Evolutionary conservation across 1,140 invertebrate genomes (phyloP).

Genomic region (Hormaphis cornu): DNA sequence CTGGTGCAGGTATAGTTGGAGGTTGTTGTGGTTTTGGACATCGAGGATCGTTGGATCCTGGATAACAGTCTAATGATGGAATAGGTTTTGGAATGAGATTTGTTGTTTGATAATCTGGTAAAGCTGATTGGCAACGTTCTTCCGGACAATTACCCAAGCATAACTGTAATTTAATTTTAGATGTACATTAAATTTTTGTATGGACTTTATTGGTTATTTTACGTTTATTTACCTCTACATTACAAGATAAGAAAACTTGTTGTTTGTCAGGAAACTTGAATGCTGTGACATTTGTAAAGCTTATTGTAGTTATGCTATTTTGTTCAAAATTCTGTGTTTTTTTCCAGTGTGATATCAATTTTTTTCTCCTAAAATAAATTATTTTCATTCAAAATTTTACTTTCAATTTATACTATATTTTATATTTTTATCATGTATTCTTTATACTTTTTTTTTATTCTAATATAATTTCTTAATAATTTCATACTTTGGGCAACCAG

Average conservation of each 20-base stretch:
- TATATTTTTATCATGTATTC: neutral
- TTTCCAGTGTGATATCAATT: slow-evolving; percentile 56
- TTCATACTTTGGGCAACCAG: slow-evolving; percentile 55
- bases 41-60: slow-evolving; percentile 39
- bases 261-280: slow-evolving; percentile 63
- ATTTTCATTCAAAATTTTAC: neutral
- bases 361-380: slow-evolving; percentile 49
- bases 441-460: neutral
- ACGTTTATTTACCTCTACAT: slow-evolving; percentile 51
- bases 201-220: neutral
- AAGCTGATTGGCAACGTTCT: slow-evolving; percentile 35
- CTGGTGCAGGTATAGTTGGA: slow-evolving; percentile 32
- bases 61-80: slow-evolving; percentile 37
- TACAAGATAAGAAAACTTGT: slow-evolving; percentile 64
- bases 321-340: slow-evolving; percentile 50
- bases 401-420: neutral
- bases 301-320: slow-evolving; percentile 52
- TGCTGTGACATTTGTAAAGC: slow-evolving; percentile 58
- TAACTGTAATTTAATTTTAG: slow-evolving; percentile 41
- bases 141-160: slow-evolving; percentile 42
- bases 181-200: slow-evolving; percentile 7
- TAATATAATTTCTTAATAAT: neutral
- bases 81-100: slow-evolving; percentile 35
- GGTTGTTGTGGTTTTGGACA: slow-evolving; percentile 38
- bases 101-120: slow-evolving; percentile 36